Evolutionary conservation across 2,113 vertebrate genomes (phyloP).

Genomic region (Australoheros scitulus): DNA sequence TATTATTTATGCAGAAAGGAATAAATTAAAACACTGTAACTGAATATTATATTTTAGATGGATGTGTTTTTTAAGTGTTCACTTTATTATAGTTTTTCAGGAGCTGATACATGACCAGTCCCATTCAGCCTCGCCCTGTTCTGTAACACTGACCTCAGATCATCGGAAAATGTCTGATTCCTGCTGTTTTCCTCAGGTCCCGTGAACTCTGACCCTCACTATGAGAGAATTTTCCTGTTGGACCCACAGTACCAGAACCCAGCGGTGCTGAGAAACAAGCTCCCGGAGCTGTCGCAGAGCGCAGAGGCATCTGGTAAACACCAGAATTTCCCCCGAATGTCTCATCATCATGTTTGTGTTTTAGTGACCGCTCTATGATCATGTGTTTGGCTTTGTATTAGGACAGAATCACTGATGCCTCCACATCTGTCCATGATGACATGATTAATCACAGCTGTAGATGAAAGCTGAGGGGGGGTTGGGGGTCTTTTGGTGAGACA

Average conservation of each 20-base stretch:
- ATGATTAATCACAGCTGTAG: slow-evolving; percentile 1
- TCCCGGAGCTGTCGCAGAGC: slow-evolving; percentile 89
- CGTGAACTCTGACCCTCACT: slow-evolving; percentile 82
- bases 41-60: too few species aligned
- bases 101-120: background rate
- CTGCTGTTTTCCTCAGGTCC: slow-evolving; percentile 13
- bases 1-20: background rate
- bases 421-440: background rate
- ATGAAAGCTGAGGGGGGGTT: rapidly evolving
- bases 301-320: slow-evolving; percentile 87
- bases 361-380: background rate
- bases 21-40: too few species aligned
- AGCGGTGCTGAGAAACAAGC: slow-evolving; percentile 82
- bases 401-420: background rate
- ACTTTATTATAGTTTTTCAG: background rate
- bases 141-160: too few species aligned
- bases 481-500: background rate
- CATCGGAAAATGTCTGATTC: background rate
- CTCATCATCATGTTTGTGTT: background rate
- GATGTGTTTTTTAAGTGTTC: too few species aligned
- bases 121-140: too few species aligned
- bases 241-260: slow-evolving; percentile 91
- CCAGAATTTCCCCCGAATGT: background rate
- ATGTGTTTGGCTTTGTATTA: background rate
- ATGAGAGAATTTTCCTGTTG: slow-evolving; percentile 89